Evolutionary conservation across 35 echinoderm and acorn worm genomes (phyloP), one percentile per base, ranked within the genome.

Genomic region (Holothuria glaberrima): DNA sequence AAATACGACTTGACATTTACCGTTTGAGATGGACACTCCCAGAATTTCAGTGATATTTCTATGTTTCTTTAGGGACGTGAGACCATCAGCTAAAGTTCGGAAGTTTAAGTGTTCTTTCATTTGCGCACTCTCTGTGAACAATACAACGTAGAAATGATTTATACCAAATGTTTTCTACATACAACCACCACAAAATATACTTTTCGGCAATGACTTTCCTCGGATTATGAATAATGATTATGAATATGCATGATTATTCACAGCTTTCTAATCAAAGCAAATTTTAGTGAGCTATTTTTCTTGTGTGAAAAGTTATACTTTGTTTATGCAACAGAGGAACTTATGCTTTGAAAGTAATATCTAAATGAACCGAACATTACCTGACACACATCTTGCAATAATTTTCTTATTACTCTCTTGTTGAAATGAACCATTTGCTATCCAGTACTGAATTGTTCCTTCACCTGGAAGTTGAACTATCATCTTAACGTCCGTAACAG

Each of bases 331-430:
- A n/a, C n/a, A n/a, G n/a, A n/a, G n/a, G n/a, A n/a, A n/a, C n/a
- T n/a, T n/a, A n/a, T n/a, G n/a, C n/a, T n/a, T n/a, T n/a, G n/a
- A n/a, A n/a, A n/a, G n/a, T n/a, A n/a, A n/a, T n/a, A n/a, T n/a
- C n/a, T n/a, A n/a, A n/a, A n/a, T n/a, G n/a, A n/a, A n/a, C n/a
- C n/a, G n/a, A n/a, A n/a, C 9, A 5, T 73, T 38, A 73, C 69
- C 69, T 48, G 74, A 78, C 18, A 78, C 74, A 48, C 38, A 78
- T 24, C 38, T 78, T 50, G 74, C 74, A 22, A 78, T 78, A 30
- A 78, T 35, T 48, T 78, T 78, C n/a, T 22, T 78, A 25, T 21
- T 26, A 16, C 20, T 48, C 10, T 52, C 44, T 50, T 78, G 7
- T 7, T 41, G 27, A 54, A 54, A 54, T 22, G 74, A 48, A 0